phyloP scores from a whole-genome alignment of 1,140 invertebrate species.

The Nasonia longicornis region DNA sequence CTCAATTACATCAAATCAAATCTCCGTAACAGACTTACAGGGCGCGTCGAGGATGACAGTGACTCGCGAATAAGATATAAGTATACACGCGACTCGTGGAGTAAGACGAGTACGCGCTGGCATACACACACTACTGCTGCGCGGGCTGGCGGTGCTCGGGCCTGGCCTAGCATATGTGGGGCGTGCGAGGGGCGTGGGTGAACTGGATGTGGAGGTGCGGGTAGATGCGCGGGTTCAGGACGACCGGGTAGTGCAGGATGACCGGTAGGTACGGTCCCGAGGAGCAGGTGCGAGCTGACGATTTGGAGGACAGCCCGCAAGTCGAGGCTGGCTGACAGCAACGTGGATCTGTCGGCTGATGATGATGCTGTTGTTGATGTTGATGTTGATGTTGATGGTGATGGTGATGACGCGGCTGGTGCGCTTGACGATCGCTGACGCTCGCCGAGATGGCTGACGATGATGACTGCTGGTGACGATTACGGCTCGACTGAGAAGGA shows the following conservation, averaged over 20 bases:
- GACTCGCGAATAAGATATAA: not conserved
- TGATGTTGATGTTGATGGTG: not conserved
- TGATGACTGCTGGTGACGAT: not conserved
- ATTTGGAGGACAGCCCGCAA: not conserved
- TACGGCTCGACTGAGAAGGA: not conserved
- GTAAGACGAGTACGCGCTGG: not conserved
- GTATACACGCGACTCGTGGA: not conserved
- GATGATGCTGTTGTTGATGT: not conserved
- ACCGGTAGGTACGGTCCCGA: constrained; percentile 13
- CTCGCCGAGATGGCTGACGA: not conserved
- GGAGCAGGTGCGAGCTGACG: not conserved
- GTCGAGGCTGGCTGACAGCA: not conserved
- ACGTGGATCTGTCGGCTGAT: not conserved
- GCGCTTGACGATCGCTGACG: not conserved
- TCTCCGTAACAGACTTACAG: not conserved
- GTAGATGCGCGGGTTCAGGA: constrained; percentile 68
- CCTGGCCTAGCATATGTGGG: constrained; percentile 64
- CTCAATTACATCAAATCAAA: not conserved
- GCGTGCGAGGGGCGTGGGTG: constrained; percentile 66
- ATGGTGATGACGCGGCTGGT: constrained; percentile 1
- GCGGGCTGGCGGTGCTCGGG: not conserved
- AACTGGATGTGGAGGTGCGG: constrained; percentile 67
- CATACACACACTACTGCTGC: not conserved
- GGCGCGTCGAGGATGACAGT: not conserved
- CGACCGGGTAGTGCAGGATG: constrained; percentile 64